A percentile compares a stretch with the other conserved stretches of the same genome.
phyloP scores from a whole-genome alignment of 2,113 vertebrate species.

The Albula glossodonta region DNA sequence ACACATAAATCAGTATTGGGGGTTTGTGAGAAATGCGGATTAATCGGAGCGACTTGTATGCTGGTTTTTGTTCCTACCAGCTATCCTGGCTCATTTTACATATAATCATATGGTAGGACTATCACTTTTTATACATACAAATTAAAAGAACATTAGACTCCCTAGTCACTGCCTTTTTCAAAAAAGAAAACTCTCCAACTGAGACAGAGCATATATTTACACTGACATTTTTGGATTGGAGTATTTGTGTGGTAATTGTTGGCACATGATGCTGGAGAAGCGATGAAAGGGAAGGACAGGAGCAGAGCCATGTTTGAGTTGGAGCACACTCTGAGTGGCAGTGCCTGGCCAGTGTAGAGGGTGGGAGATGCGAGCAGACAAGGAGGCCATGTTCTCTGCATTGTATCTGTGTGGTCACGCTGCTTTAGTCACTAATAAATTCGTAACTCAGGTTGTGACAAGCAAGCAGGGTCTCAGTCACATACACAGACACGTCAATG shows the following conservation, averaged over 20 bases:
- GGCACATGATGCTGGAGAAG: not conserved
- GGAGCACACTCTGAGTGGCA: not conserved
- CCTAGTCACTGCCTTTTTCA: not conserved
- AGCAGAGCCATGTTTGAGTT: not conserved
- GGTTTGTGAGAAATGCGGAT: too few relatives aligned
- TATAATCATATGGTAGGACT: too few relatives aligned
- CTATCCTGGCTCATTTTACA: too few relatives aligned
- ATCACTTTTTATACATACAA: too few relatives aligned
- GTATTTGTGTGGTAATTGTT: constrained; percentile 20
- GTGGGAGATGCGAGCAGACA: not conserved
- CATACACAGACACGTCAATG: not conserved
- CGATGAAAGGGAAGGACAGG: not conserved
- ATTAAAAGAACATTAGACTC: not conserved
- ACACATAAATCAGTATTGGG: too few relatives aligned
- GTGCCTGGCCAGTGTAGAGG: not conserved
- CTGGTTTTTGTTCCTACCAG: too few relatives aligned
- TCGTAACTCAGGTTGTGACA: not conserved
- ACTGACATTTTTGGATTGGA: constrained; percentile 4
- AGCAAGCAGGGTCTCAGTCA: not conserved
- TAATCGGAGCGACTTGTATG: too few relatives aligned
- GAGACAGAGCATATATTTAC: constrained; percentile 13
- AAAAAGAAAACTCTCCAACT: not conserved
- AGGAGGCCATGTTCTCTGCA: not conserved
- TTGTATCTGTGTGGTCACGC: not conserved
- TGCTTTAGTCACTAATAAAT: not conserved